Conservation (phyloP, 2,888 invertebrate genomes). For the Rhagium mordax region DNA sequence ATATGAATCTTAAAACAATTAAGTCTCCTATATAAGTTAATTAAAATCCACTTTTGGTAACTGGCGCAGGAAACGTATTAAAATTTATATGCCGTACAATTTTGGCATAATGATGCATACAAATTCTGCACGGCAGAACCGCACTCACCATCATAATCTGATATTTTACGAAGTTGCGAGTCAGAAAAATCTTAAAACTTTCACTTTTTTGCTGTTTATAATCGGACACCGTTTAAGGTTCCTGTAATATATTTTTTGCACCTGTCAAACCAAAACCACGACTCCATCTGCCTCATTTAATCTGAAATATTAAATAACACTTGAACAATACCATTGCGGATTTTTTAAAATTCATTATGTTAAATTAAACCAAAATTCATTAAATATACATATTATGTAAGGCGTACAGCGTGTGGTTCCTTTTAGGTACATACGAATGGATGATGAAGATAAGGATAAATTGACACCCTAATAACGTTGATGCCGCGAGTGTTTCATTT, state of each 20-base stretch:
- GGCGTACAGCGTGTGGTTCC: neutral
- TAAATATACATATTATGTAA: neutral
- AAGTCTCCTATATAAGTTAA: slow-evolving; percentile 42
- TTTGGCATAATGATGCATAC: slow-evolving; percentile 8
- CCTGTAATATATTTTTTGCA: slow-evolving; percentile 3
- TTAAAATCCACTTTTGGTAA: slow-evolving; percentile 39
- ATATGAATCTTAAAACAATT: slow-evolving; percentile 45
- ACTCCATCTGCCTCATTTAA: slow-evolving; percentile 30
- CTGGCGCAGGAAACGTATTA: slow-evolving; percentile 32
- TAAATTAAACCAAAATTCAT: neutral
- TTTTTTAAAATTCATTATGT: slow-evolving; percentile 20
- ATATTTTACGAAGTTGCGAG: slow-evolving; percentile 35
- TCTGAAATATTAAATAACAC: slow-evolving; percentile 27
- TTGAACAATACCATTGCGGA: slow-evolving; percentile 30
- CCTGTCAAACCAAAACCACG: slow-evolving; percentile 26
- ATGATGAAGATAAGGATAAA: neutral
- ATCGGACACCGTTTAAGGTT: slow-evolving; percentile 21
- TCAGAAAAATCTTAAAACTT: slow-evolving; percentile 43
- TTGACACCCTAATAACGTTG: neutral
- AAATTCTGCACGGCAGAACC: neutral
- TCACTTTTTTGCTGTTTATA: slow-evolving; percentile 40
- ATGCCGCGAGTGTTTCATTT: neutral
- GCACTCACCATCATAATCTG: slow-evolving; percentile 12
- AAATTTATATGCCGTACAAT: slow-evolving; percentile 2
- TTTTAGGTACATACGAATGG: neutral